phyloP scores from a whole-genome alignment of 1,140 invertebrate species.

The Lutraria rhynchaena region DNA sequence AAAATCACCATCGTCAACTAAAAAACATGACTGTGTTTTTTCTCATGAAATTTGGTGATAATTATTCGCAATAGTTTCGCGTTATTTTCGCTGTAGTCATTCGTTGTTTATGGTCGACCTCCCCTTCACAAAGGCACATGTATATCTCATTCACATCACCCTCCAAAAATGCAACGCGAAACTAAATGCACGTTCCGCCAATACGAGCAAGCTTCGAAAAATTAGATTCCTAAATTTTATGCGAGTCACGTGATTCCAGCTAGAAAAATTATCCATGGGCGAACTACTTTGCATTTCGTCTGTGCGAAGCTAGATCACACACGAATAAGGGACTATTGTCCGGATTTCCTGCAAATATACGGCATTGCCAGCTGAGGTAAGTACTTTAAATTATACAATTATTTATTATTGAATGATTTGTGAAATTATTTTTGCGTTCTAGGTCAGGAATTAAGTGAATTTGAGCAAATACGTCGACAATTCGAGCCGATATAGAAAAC shows the following conservation, averaged over 20 bases:
- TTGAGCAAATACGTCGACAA: slow-evolving; percentile 8
- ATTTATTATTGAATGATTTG: slow-evolving; percentile 15
- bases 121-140: background rate
- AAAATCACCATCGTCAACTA: background rate
- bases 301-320: slow-evolving; percentile 26
- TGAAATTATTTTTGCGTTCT: background rate
- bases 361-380: slow-evolving; percentile 18
- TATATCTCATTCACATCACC: background rate
- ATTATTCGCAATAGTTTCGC: slow-evolving; percentile 6
- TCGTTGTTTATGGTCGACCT: slow-evolving; percentile 27
- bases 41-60: slow-evolving; percentile 31
- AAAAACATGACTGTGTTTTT: background rate
- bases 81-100: slow-evolving; percentile 1
- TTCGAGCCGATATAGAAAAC: background rate
- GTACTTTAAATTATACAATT: background rate
- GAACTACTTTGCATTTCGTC: slow-evolving; percentile 55
- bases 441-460: slow-evolving; percentile 13
- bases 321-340: background rate
- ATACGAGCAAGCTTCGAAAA: slow-evolving; percentile 31
- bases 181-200: slow-evolving; percentile 22
- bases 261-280: slow-evolving; percentile 48
- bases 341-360: slow-evolving; percentile 31
- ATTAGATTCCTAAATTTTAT: slow-evolving; percentile 56
- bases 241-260: slow-evolving; percentile 41
- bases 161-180: slow-evolving; percentile 10